These are phyloP conservation scores for Nesidiocoris tenuis DNA, from an alignment of 2,888 invertebrate species.

Conservation along the genomic window DNA sequence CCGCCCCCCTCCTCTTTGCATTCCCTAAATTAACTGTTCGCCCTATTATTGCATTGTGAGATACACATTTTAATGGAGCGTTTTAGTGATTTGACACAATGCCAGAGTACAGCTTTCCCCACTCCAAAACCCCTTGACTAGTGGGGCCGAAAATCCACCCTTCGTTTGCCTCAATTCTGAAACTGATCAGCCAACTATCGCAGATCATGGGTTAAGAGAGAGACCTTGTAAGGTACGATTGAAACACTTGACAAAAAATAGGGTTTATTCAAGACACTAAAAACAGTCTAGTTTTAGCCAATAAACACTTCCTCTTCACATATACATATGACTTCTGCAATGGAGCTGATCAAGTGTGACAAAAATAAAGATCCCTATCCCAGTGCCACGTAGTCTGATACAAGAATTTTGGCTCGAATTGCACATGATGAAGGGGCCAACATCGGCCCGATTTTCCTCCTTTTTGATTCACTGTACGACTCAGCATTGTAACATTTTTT, in stretches of 20 bases:
- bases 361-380: background rate
- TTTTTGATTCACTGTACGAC: slow-evolving; percentile 21
- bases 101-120: too few relatives aligned
- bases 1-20: too few relatives aligned
- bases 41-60: too few relatives aligned
- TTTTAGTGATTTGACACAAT: too few relatives aligned
- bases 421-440: background rate
- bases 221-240: too few relatives aligned
- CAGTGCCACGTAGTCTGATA: background rate
- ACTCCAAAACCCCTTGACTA: too few relatives aligned
- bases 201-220: too few relatives aligned
- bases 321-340: slow-evolving; percentile 14
- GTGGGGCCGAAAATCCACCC: too few relatives aligned
- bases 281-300: slow-evolving; percentile 32
- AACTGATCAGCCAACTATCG: too few relatives aligned
- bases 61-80: too few relatives aligned
- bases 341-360: slow-evolving; percentile 15
- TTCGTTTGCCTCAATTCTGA: too few relatives aligned
- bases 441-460: background rate
- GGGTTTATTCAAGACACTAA: slow-evolving; percentile 39
- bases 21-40: too few relatives aligned
- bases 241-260: slow-evolving; percentile 20
- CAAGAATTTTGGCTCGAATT: background rate
- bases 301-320: slow-evolving; percentile 26
- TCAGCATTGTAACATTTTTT: background rate